Evolutionary conservation across 2,113 vertebrate genomes (phyloP), one percentile per base, ranked within the genome.

Genomic region (Pollachius pollachius): DNA sequence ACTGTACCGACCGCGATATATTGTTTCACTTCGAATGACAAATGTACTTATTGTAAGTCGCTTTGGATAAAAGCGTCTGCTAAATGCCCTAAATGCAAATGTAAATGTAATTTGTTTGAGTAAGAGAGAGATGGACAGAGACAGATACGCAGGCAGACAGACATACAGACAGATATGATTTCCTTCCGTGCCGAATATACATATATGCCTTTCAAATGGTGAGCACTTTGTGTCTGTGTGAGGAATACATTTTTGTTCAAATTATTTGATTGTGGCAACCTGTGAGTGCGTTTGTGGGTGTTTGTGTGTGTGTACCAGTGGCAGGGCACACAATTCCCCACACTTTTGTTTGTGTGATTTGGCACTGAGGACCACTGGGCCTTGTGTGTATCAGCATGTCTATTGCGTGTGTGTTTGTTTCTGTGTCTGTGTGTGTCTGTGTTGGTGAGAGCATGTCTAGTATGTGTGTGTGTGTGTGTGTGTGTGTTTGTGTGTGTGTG

Each of bases 401-500:
- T 5, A 16, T 1, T 56, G 19, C 13, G 16, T 23, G 18, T 27
- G 59, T 60, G 58, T 23, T 59, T 3, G 41, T 69, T 37, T 4
- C 5, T 16, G 17, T 73, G 68, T 64, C 69, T 61, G 61, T 27
- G 67, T 23, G n/a, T n/a, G n/a, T n/a, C 21, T 73, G 68, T 19
- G 57, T 30, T 1, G 0, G 30, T 30, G 5, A 5, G 5, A 30
- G 30, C 30, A 30, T 30, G 30, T 30, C 21, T 5, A 16, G 5
- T 56, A 12, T 70, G 52, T 48, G 63, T 60, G 58, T 23, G 63
- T 3, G 41, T 69, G 52, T 4, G 7, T 37, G 9, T 69, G 64
- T 79, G 27, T 77, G 52, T 54, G 19, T n/a, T n/a, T n/a, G n/a
- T n/a, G n/a, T n/a, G n/a, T 23, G 21, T 30, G 30, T 4, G 30